Conservation (phyloP, 2,113 vertebrate genomes). For the Forbesichthys agassizii region DNA sequence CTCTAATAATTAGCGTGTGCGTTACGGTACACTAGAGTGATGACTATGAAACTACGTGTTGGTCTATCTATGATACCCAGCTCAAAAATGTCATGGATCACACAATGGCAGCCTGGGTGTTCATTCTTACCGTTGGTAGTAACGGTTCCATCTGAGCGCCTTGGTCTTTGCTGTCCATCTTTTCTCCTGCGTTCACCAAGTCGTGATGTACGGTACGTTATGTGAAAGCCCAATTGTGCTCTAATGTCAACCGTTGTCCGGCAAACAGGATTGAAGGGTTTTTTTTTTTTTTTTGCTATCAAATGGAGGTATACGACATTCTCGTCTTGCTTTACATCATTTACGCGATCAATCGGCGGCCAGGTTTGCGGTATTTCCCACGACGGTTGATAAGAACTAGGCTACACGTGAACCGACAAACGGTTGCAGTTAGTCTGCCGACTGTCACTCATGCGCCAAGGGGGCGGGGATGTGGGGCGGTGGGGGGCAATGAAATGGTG, state of each 20-base stretch:
- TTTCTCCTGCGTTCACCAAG: conserved; percentile 61
- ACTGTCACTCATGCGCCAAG: too few relatives aligned
- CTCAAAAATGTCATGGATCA: background rate
- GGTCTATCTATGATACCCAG: too few relatives aligned
- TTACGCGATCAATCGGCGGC: conserved; percentile 32
- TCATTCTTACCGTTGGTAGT: conserved; percentile 86
- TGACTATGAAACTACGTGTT: too few relatives aligned
- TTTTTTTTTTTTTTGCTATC: conserved; percentile 29
- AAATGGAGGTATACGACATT: conserved; percentile 55
- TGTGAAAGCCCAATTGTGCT: conserved; percentile 35
- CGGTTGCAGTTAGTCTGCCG: too few relatives aligned
- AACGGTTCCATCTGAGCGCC: conserved; percentile 98
- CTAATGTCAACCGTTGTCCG: conserved; percentile 9
- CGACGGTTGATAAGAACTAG: too few relatives aligned
- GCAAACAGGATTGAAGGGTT: conserved; percentile 1
- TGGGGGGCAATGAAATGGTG: too few relatives aligned
- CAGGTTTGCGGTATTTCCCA: too few relatives aligned
- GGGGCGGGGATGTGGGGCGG: too few relatives aligned
- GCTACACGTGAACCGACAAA: too few relatives aligned
- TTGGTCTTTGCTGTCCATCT: conserved; percentile 94
- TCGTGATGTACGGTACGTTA: conserved; percentile 31
- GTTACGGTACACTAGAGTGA: too few relatives aligned
- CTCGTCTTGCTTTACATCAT: conserved; percentile 70
- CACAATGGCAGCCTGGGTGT: background rate
- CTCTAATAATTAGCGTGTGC: too few relatives aligned